Base-by-base conservation (phyloP, 2,888 invertebrate species). In the Sesamia inferens region DNA sequence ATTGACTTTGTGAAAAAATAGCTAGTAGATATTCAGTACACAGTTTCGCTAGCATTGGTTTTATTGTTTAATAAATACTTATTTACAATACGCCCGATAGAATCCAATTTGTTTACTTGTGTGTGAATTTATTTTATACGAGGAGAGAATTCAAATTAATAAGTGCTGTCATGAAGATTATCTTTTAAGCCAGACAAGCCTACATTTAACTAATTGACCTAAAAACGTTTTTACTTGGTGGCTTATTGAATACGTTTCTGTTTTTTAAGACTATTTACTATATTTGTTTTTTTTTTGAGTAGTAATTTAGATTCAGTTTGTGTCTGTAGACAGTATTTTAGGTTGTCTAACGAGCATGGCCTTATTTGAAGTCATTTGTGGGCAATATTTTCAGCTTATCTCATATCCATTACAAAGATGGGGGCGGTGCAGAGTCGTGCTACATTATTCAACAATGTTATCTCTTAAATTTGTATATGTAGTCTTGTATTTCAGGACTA, bases 331-430 rank as follows among this genome's bases (percentile, higher is more conserved):
- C 54, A 19, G 42, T 76, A 64, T 54, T 69, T 83, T 39, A 55
- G 67, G 51, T 63, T 69, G 47, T 57, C 66, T 81, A 84, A 81
- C 64, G 66, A 81, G 69, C 48, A 51, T 65, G 71, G 47, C 70
- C 69, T 64, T 64, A 66, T 71, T 68, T 57, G 55, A 66, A 75
- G 71, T 81, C 61, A 72, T 81, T 81, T 65, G 39, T 19, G 48
- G 39, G 59, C 71, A 71, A 76, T 81, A 84, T 72, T 84, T 76
- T 76, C 10, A 62, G 58, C 62, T 79, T 82, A 82, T 79, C 83
- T 67, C 44, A 24, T 54, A 59, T 47, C 59, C 22, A 59, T 78
- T 54, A 68, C 55, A 82, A 71, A 68, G 51, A 65, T 48, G 39
- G 42, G 42, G 31, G 16, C 48, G 62, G 22, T 42, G 42, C 66